Evolutionary conservation across 2,888 invertebrate species (phyloP).

Genomic region (Amphipyra berbera): DNA sequence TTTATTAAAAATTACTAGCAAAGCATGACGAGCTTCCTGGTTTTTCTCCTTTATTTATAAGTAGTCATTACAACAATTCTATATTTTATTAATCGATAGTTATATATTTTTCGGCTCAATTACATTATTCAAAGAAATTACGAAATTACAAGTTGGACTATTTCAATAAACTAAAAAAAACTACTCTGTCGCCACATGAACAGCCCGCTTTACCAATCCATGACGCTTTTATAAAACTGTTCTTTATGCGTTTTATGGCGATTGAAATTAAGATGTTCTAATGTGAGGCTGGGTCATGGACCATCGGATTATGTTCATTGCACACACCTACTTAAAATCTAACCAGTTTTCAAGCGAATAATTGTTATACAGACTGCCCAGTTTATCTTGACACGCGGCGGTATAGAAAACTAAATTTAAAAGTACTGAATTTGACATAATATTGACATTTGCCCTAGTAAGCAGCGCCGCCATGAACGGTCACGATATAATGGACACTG

Average conservation of each 20-base stretch:
- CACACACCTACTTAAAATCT: slow-evolving; percentile 50
- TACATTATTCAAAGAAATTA: not conserved
- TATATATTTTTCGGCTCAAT: too few species aligned
- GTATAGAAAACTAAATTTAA: not conserved
- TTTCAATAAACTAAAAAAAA: not conserved
- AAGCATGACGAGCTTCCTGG: too few species aligned
- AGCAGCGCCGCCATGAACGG: slow-evolving; percentile 11
- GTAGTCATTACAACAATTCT: too few species aligned
- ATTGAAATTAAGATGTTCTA: slow-evolving; percentile 87
- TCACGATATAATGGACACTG: slow-evolving; percentile 17
- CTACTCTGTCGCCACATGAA: slow-evolving; percentile 53
- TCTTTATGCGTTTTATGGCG: slow-evolving; percentile 83
- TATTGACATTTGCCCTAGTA: slow-evolving; percentile 10
- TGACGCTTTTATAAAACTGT: slow-evolving; percentile 78
- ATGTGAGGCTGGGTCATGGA: slow-evolving; percentile 67
- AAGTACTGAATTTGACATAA: not conserved
- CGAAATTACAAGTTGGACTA: not conserved
- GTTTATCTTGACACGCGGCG: not conserved
- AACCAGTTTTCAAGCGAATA: slow-evolving; percentile 35
- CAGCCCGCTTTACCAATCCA: slow-evolving; percentile 62
- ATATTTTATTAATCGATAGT: too few species aligned
- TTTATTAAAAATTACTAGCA: too few species aligned
- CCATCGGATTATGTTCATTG: slow-evolving; percentile 50
- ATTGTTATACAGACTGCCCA: slow-evolving; percentile 31
- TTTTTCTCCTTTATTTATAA: too few species aligned